Base-by-base conservation (phyloP, 2,888 invertebrate genomes). In the Eudemis profundana region DNA sequence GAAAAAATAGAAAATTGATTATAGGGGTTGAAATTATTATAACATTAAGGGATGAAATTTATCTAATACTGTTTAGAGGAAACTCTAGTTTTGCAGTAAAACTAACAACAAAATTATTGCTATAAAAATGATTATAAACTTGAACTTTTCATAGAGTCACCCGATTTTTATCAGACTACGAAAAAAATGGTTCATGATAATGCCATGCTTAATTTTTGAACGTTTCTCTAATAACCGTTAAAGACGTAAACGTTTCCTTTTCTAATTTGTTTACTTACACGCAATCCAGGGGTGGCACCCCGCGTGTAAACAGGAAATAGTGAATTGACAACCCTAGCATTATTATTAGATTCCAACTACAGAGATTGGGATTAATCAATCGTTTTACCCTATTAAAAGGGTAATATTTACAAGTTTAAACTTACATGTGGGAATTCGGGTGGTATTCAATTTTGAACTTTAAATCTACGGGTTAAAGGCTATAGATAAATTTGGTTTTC, bases 271-370 rank as follows among this genome's bases (percentile, higher is more conserved):
- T 68, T 66, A 62, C 54, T 67, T 66, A 60, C 57, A 63, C 59
- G 65, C 61, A 54, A 50, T 57, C 67, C 69, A 72, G 79, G 85
- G 85, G 76, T 72, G 73, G 60, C 70, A 80, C 83, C 87, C 83
- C 74, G 74, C 77, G 75, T 81, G 79, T 86, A 84, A 91, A 89
- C 83, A 90, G 92, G 92, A 92, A 92, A 92, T 92, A 91, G 92
- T 90, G 87, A 83, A 86, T 87, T 82, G 75, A 80, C 75, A 83
- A 83, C 86, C 89, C 81, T 73, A 70, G 72, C 73, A 73, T 76
- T 79, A 77, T 79, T 74, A 82, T 79, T 78, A 72, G 77, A 78
- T 81, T 79, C 78, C 74, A 77, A 72, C 68, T 76, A 78, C 82
- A 84, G 80, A 83, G 76, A 84, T 85, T 85, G 83, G 74, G 73